Conservation (phyloP, 2,113 vertebrate genomes). For the Cinclus cinclus region DNA sequence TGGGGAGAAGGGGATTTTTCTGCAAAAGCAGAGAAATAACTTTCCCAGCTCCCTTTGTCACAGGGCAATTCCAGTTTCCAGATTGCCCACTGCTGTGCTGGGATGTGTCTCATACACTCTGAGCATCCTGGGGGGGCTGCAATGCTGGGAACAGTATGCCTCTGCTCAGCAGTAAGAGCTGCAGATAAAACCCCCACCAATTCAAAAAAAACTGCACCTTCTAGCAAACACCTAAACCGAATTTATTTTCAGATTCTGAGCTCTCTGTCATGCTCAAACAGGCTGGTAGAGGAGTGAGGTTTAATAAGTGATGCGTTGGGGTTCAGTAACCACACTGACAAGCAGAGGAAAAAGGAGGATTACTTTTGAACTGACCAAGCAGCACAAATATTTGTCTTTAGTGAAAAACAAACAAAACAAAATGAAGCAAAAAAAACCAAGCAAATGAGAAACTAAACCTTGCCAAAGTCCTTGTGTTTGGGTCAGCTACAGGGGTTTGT, state of each 20-base stretch:
- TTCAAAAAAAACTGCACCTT: background rate
- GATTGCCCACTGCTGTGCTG: rapidly evolving
- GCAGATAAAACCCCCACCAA: background rate
- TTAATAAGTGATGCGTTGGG: background rate
- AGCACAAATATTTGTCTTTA: constrained; percentile 29
- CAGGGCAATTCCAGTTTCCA: background rate
- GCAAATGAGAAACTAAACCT: background rate
- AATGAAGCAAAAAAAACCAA: background rate
- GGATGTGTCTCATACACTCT: background rate
- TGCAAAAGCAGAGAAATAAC: background rate
- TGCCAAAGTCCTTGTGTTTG: background rate
- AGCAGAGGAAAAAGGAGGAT: background rate
- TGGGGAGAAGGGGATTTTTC: background rate
- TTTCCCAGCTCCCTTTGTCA: background rate
- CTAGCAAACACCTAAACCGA: background rate
- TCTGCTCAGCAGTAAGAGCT: background rate
- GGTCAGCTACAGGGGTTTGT: background rate
- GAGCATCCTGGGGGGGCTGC: background rate
- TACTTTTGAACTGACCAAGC: background rate
- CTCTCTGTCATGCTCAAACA: background rate
- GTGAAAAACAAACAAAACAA: background rate
- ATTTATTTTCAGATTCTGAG: background rate
- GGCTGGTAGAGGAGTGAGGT: background rate
- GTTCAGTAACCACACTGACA: background rate
- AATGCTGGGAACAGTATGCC: background rate